A percentile compares a stretch with the other conserved stretches of the same genome.
phyloP scores from a whole-genome alignment of 2,888 invertebrate genomes.

The Ectropis crepuscularia region DNA sequence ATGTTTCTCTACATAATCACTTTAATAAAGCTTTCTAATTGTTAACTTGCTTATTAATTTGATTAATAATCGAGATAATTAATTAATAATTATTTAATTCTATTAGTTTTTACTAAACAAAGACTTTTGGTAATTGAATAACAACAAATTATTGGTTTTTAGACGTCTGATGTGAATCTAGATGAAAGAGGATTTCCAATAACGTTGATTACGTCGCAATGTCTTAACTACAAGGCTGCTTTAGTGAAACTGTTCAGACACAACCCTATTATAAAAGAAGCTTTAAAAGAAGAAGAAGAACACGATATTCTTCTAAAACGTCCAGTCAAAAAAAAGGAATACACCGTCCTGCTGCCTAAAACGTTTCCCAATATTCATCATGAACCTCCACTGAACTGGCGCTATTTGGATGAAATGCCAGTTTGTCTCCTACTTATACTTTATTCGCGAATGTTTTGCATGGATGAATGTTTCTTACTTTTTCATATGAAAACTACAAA shows the following conservation, averaged over 20 bases:
- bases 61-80: too few relatives aligned
- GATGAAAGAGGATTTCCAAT: conserved; percentile 72
- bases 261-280: conserved; percentile 54
- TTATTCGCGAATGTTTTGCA: not conserved
- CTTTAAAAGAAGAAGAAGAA: conserved; percentile 58
- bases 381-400: conserved; percentile 67
- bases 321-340: conserved; percentile 62
- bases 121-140: not conserved
- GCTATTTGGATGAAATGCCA: conserved; percentile 69
- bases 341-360: conserved; percentile 69
- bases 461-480: not conserved
- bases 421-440: conserved; percentile 48
- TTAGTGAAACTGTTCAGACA: conserved; percentile 61
- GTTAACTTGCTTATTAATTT: too few relatives aligned
- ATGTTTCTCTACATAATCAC: conserved; percentile 1
- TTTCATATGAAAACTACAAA: not conserved
- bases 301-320: conserved; percentile 62
- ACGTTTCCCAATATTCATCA: conserved; percentile 63
- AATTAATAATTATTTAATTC: too few relatives aligned
- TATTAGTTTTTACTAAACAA: not conserved
- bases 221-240: conserved; percentile 63
- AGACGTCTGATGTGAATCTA: conserved; percentile 60
- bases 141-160: conserved; percentile 33
- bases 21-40: too few relatives aligned
- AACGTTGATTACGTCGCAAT: conserved; percentile 68